Percentiles rank a stretch among this genome's conserved stretches.
Conservation (phyloP, 1,140 invertebrate species). For the Drosophila triauraria region DNA sequence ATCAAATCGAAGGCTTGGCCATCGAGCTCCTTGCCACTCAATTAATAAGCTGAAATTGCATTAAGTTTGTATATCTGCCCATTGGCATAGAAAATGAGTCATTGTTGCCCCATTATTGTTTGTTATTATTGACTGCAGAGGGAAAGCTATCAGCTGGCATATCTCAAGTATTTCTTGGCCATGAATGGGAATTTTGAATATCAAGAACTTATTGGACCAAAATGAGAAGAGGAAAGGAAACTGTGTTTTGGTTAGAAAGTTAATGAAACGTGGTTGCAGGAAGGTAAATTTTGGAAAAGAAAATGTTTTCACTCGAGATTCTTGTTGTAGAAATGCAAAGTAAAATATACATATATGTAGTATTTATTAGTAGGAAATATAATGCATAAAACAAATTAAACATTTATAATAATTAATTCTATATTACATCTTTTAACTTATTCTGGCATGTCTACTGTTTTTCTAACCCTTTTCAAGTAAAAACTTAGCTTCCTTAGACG, state of each 20-base stretch:
- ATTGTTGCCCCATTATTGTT: conserved; percentile 30
- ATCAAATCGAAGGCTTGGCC: conserved; percentile 1
- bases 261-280: neutral
- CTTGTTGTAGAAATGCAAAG: neutral
- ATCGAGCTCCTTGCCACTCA: conserved; percentile 1
- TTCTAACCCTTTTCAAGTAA: too few relatives aligned
- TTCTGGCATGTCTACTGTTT: too few relatives aligned
- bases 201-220: conserved; percentile 11
- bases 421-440: too few relatives aligned
- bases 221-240: conserved; percentile 9
- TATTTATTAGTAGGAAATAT: neutral
- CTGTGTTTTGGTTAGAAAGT: conserved; percentile 1
- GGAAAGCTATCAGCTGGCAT: conserved; percentile 10
- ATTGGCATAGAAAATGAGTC: conserved; percentile 26
- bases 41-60: conserved; percentile 41
- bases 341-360: neutral
- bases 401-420: too few relatives aligned
- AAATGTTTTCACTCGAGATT: neutral
- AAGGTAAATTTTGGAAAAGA: neutral
- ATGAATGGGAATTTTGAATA: neutral
- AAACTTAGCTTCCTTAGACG: too few relatives aligned
- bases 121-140: conserved; percentile 20
- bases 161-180: conserved; percentile 3
- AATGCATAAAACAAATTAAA: too few relatives aligned
- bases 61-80: conserved; percentile 32